Evolutionary conservation across 92 coral and sea anemone species (phyloP), one percentile per base, ranked within the genome.

Genomic region (Epizoanthus stellaris): DNA sequence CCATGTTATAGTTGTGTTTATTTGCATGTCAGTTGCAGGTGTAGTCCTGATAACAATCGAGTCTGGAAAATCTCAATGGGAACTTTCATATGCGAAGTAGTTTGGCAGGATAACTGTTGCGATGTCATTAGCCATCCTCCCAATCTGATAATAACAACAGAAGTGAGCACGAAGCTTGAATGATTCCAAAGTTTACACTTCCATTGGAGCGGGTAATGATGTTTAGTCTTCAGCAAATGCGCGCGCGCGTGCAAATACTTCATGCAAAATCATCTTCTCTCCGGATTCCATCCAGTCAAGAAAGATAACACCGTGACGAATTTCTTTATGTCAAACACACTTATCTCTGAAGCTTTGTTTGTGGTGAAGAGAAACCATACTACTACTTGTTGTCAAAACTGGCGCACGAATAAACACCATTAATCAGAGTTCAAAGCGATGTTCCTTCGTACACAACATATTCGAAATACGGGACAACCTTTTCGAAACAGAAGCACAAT

Each of bases 181-280:
- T 60, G 57, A 60, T 42, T 45, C 82, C 65, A 3, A 72, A 72
- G 21, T 72, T 9, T 4, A n/a, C 30, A 75, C 21, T 64, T 75
- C 66, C 83, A 63, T 8, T 56, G 71, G 53, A 39, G 83, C 60
- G 45, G 38, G 40, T 62, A 79, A 79, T n/a, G 21, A 54, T 19
- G 49, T 54, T 75, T 54, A 53, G 73, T 30, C 23, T 75, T 75
- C 30, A 43, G 80, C 14, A 30, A 53, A 38, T n/a, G n/a, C 45
- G 52, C 73, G 47, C 73, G 49, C 73, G 73, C 43, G 15, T 19
- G 38, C 1, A 64, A 16, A 34, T 12, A 12, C 15, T 4, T 65
- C 40, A 25, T 5, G 40, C 4, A 23, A 21, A 30, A 30, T 66
- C 7, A 6, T 8, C 12, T 49, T 49, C 11, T 49, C 14, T 0